Conservation (phyloP, 2,113 vertebrate species). For the Thalassarche chlororhynchos region DNA sequence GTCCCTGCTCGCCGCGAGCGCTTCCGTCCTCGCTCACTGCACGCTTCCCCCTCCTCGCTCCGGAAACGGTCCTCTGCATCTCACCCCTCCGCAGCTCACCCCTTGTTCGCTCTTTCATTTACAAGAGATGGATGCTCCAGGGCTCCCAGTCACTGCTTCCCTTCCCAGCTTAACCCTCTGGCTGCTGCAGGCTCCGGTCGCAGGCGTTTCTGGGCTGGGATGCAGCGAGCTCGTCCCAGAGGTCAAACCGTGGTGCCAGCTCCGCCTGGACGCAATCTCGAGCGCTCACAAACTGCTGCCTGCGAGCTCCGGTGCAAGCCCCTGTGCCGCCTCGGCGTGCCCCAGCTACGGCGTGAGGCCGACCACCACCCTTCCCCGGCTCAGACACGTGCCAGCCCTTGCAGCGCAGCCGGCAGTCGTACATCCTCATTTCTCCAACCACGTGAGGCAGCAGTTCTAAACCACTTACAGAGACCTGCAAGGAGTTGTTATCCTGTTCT, state of each 20-base stretch:
- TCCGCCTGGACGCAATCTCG: rapidly evolving
- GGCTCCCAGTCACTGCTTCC: background rate
- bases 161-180: rapidly evolving
- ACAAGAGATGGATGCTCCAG: background rate
- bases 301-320: rapidly evolving
- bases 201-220: background rate
- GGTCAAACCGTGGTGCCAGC: background rate
- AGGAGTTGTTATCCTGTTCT: background rate
- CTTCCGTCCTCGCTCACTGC: background rate
- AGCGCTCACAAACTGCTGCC: background rate
- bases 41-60: background rate
- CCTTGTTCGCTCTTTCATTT: background rate
- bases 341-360: rapidly evolving
- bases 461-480: background rate
- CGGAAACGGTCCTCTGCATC: background rate
- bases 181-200: background rate
- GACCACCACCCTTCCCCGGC: rapidly evolving
- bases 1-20: rapidly evolving
- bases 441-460: background rate
- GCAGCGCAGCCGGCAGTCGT: rapidly evolving
- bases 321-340: rapidly evolving
- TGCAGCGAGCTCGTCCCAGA: background rate
- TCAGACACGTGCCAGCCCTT: background rate
- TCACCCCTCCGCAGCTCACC: background rate
- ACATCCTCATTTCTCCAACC: background rate